Conservation (phyloP, 2,113 vertebrate genomes). For the Smithornis capensis region DNA sequence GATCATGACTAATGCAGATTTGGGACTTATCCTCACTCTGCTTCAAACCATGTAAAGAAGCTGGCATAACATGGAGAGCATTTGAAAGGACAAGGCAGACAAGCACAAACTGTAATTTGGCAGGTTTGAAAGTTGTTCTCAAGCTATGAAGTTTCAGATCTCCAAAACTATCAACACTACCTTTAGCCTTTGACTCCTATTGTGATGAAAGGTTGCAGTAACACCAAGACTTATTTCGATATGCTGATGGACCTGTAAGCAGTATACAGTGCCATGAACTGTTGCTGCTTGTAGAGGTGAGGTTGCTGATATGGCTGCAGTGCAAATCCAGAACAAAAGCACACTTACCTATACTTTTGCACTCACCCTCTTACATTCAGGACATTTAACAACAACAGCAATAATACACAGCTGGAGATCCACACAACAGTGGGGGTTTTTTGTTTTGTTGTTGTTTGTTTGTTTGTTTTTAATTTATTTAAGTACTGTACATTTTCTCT, state of each 20-base stretch:
- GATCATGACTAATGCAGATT: background rate
- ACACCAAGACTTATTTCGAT: background rate
- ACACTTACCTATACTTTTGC: too few species aligned
- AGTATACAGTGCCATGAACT: background rate
- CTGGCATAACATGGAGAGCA: background rate
- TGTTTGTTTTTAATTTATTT: background rate
- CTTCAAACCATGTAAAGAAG: background rate
- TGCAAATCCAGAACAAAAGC: background rate
- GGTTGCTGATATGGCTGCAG: background rate
- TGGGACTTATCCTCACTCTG: background rate
- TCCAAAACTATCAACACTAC: background rate
- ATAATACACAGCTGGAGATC: background rate
- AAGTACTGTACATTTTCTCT: background rate
- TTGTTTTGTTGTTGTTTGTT: background rate
- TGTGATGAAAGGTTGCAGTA: background rate
- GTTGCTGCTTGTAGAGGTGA: background rate
- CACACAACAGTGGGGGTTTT: background rate
- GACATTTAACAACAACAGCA: background rate
- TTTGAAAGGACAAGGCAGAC: background rate
- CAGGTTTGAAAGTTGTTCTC: background rate
- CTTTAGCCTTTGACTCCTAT: background rate
- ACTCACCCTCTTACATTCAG: background rate
- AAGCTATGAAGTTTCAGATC: rapidly evolving
- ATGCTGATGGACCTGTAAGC: background rate
- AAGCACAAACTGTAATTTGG: background rate